Evolutionary conservation across 1,140 invertebrate species (phyloP), one percentile per base, ranked within the genome.

Genomic region (Asbolus verrucosus): DNA sequence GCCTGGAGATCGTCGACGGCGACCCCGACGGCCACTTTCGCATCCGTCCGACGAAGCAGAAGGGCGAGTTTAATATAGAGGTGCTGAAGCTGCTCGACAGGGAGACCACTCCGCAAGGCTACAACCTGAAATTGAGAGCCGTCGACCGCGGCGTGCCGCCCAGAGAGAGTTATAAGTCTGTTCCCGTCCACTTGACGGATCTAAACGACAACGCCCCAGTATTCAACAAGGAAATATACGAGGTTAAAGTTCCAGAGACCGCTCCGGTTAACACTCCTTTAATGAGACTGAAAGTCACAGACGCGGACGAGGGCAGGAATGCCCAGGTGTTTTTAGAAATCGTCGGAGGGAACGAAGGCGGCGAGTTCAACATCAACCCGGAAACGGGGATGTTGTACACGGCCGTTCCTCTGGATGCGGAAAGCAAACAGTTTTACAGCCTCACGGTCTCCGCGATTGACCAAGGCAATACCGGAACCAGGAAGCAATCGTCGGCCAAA

Each of bases 361-460:
- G 90, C 0, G 92, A 95, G 75, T 98, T 98, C 80, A 83, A 87
- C 30, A 89, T 98, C 6, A 94, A 96, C 80, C 88, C 92, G 0
- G 89, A 92, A 72, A 95, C 94, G 0, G 96, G 96, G 0, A 92
- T 98, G 84, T 80, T 98, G 0, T 95, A 94, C 75, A 96, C 94
- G 0, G 89, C 91, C 16, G 89, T 92, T 6, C 81, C 82, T 31
- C 83, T 99, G 1, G 97, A 99, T 78, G 92, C 94, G 0, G 97
- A 99, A 84, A 87, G 81, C 4, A 93, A 93, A 80, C 88, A 93
- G 0, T 89, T 93, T 73, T 98, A 98, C 80, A 94, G 93, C 1
- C 82, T 99, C 3, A 96, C 94, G 0, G 93, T 98, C 0, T 94
- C 93, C 0, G 95, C 94, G 1, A 89, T 94, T 8, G 94, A 97